These are phyloP conservation scores for Cetonia aurata DNA, from an alignment of 2,888 invertebrate genomes.

Conservation along the genomic window DNA sequence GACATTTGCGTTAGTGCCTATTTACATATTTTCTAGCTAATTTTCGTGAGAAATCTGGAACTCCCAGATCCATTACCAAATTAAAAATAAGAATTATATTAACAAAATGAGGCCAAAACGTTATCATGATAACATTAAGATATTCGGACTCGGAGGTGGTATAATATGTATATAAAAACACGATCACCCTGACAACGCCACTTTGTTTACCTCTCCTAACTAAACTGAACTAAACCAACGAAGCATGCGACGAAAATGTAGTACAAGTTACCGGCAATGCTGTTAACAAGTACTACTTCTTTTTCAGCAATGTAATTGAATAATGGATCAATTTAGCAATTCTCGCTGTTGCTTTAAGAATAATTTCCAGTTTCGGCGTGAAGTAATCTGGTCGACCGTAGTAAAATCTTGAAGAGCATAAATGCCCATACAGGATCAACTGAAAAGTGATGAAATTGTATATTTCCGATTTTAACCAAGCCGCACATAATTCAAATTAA, in stretches of 20 bases:
- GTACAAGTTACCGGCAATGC: constrained; percentile 15
- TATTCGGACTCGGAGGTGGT: constrained; percentile 12
- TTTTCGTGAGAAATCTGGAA: background rate
- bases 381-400: constrained; percentile 12
- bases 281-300: constrained; percentile 4
- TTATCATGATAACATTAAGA: constrained; percentile 22
- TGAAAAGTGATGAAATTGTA: constrained; percentile 13
- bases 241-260: constrained; percentile 24
- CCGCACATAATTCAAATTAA: constrained; percentile 6
- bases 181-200: constrained; percentile 40
- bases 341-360: constrained; percentile 17
- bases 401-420: constrained; percentile 6
- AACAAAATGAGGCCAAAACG: background rate
- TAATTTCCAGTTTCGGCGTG: constrained; percentile 3
- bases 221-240: constrained; percentile 23
- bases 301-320: constrained; percentile 20
- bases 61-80: constrained; percentile 14
- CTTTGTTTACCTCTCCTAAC: constrained; percentile 43
- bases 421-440: background rate
- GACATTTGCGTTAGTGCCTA: no score
- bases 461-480: background rate
- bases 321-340: constrained; percentile 36
- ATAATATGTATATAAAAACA: constrained; percentile 13
- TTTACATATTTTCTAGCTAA: no score
- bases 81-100: constrained; percentile 14